These are phyloP conservation scores for Lophius americanus DNA, from an alignment of 2,797 vertebrate genomes.

Conservation along the genomic window DNA sequence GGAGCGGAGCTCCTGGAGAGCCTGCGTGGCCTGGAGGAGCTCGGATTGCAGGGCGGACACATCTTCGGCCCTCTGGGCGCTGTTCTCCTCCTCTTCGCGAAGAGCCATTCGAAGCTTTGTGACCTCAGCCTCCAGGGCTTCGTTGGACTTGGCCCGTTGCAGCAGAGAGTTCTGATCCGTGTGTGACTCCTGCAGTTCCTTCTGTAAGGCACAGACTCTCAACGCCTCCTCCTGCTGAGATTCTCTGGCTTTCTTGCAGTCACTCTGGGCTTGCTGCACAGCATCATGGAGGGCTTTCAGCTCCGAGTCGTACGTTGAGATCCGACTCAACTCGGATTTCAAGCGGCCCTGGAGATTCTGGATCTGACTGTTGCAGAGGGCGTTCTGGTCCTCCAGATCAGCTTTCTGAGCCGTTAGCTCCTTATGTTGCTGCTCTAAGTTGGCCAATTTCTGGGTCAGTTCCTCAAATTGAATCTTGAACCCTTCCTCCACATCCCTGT, in stretches of 20 bases:
- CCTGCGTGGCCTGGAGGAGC: conserved; percentile 81
- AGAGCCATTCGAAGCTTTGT: conserved; percentile 66
- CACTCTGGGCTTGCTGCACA: conserved; percentile 77
- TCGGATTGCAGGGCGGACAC: conserved; percentile 83
- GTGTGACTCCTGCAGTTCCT: conserved; percentile 76
- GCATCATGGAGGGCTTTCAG: conserved; percentile 77
- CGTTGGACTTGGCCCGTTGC: conserved; percentile 71
- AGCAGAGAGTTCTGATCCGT: conserved; percentile 71
- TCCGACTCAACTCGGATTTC: conserved; percentile 77
- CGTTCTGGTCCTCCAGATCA: conserved; percentile 78
- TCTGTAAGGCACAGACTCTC: conserved; percentile 75
- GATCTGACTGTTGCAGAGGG: conserved; percentile 71
- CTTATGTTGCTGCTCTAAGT: conserved; percentile 75
- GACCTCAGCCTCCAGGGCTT: conserved; percentile 81
- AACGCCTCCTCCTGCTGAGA: conserved; percentile 74
- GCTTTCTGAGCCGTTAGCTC: conserved; percentile 72
- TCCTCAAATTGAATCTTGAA: conserved; percentile 76
- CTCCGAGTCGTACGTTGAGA: conserved; percentile 82
- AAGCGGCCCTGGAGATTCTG: conserved; percentile 78
- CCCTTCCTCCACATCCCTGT: conserved; percentile 74
- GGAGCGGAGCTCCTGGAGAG: conserved; percentile 79
- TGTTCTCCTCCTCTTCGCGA: conserved; percentile 85
- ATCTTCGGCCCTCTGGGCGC: conserved; percentile 75
- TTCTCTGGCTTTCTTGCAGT: conserved; percentile 78
- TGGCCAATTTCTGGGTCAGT: conserved; percentile 75